These are phyloP conservation scores for Nesometra sesokonis DNA, from an alignment of 35 echinoderm and acorn worm genomes.

Conservation along the genomic window DNA sequence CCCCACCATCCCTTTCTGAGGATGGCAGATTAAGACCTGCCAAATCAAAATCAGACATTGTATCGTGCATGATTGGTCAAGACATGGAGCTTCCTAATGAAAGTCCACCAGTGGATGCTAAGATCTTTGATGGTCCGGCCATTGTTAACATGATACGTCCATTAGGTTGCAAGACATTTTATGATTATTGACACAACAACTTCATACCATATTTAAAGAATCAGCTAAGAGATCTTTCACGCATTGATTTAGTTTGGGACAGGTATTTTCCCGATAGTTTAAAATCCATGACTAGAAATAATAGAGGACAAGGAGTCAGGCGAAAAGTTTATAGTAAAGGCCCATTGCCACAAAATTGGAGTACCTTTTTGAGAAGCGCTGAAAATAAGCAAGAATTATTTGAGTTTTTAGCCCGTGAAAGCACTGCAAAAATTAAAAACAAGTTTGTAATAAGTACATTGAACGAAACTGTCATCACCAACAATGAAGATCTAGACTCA, in stretches of 20 bases:
- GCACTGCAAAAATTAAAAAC: not conserved
- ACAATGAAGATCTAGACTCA: not conserved
- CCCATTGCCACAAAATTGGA: not conserved
- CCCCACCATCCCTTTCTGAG: not conserved
- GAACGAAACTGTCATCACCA: not conserved
- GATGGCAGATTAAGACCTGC: not conserved
- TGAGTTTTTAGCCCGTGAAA: not conserved
- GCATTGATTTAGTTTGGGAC: conserved; percentile 2
- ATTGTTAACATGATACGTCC: not conserved
- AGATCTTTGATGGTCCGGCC: not conserved
- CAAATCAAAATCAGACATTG: not conserved
- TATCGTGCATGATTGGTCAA: not conserved
- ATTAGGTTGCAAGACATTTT: not conserved
- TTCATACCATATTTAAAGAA: not conserved
- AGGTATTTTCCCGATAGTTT: not conserved
- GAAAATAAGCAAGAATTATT: not conserved
- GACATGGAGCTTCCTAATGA: not conserved
- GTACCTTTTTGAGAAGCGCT: not conserved
- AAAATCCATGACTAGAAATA: not conserved
- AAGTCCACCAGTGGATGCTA: not conserved
- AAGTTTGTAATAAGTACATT: not conserved
- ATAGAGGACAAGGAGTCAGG: not conserved
- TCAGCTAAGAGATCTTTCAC: not conserved
- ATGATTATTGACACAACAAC: not conserved
- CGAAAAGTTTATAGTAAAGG: not conserved